Conservation (phyloP, 2,888 invertebrate genomes). For the Clistopyga incitator region DNA sequence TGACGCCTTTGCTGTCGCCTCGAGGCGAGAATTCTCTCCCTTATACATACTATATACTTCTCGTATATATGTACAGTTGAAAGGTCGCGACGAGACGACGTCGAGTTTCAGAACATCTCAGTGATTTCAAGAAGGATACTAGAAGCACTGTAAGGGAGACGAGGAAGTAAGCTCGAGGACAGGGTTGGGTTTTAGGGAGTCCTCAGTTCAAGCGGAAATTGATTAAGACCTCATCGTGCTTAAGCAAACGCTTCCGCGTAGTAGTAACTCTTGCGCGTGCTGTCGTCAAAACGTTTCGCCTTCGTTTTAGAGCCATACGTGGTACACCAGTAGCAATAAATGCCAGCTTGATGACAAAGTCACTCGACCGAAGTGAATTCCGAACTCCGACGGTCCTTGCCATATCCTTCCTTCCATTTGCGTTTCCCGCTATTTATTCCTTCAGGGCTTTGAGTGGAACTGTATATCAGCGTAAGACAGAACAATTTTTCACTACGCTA, state of each 20-base stretch:
- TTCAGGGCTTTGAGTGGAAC: background rate
- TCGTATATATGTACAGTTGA: slow-evolving; percentile 6
- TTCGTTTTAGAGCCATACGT: slow-evolving; percentile 8
- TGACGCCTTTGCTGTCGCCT: slow-evolving; percentile 31
- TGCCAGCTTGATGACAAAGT: slow-evolving; percentile 70
- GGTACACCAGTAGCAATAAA: slow-evolving; percentile 67
- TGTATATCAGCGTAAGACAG: background rate
- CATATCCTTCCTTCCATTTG: background rate
- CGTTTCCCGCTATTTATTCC: slow-evolving; percentile 56
- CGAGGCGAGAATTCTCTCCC: slow-evolving; percentile 16
- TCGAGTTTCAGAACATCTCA: slow-evolving; percentile 17
- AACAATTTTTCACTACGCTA: background rate
- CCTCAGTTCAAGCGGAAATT: slow-evolving; percentile 62
- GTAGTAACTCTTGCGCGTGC: background rate
- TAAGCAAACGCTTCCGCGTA: slow-evolving; percentile 67
- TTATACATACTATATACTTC: slow-evolving; percentile 2
- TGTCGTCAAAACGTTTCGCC: slow-evolving; percentile 14
- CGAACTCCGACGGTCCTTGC: slow-evolving; percentile 27
- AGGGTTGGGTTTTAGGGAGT: slow-evolving; percentile 18
- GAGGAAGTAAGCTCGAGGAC: background rate
- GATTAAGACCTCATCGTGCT: slow-evolving; percentile 64
- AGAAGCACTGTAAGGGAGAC: slow-evolving; percentile 13
- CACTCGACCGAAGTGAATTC: slow-evolving; percentile 66
- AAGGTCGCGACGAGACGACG: slow-evolving; percentile 35
- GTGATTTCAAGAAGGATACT: slow-evolving; percentile 35